Evolutionary conservation across 2,888 invertebrate genomes (phyloP).

Genomic region (Alsophila aescularia): DNA sequence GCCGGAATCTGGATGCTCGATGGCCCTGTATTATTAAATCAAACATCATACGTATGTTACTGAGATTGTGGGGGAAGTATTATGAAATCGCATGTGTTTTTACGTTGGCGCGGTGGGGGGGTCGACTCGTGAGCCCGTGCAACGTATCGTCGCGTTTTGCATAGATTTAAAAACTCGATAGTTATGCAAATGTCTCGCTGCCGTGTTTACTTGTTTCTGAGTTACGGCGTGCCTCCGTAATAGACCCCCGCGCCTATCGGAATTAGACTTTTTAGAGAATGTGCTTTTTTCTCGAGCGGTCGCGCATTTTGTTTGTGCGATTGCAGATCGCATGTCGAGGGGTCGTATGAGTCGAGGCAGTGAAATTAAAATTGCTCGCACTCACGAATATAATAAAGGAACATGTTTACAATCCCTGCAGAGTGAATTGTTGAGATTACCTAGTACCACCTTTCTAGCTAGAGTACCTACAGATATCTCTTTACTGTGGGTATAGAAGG

Average conservation of each 20-base stretch:
- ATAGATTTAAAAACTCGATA: constrained; percentile 84
- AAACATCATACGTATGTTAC: constrained; percentile 51
- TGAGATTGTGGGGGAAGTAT: constrained; percentile 53
- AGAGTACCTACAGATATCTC: too few relatives aligned
- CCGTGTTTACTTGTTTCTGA: constrained; percentile 82
- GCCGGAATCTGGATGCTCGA: too few relatives aligned
- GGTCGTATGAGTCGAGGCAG: constrained; percentile 47
- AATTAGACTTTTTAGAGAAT: constrained; percentile 68
- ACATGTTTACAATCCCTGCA: neutral
- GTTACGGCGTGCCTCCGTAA: constrained; percentile 77
- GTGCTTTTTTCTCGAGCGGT: constrained; percentile 42
- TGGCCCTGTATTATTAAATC: constrained; percentile 66
- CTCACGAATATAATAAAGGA: constrained; percentile 41
- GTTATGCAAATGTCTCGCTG: constrained; percentile 78
- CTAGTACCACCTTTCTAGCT: too few relatives aligned
- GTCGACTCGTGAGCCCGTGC: constrained; percentile 71
- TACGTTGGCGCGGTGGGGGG: constrained; percentile 56
- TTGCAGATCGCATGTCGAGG: constrained; percentile 62
- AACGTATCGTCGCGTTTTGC: constrained; percentile 82
- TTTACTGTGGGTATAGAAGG: too few relatives aligned
- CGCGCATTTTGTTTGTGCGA: constrained; percentile 53
- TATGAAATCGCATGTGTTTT: constrained; percentile 77
- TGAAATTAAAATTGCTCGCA: constrained; percentile 45
- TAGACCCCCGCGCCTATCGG: constrained; percentile 72
- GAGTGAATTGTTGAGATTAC: too few relatives aligned